These are phyloP conservation scores for Holcopasites calliopsidis DNA, from an alignment of 1,140 invertebrate genomes.

Conservation along the genomic window DNA sequence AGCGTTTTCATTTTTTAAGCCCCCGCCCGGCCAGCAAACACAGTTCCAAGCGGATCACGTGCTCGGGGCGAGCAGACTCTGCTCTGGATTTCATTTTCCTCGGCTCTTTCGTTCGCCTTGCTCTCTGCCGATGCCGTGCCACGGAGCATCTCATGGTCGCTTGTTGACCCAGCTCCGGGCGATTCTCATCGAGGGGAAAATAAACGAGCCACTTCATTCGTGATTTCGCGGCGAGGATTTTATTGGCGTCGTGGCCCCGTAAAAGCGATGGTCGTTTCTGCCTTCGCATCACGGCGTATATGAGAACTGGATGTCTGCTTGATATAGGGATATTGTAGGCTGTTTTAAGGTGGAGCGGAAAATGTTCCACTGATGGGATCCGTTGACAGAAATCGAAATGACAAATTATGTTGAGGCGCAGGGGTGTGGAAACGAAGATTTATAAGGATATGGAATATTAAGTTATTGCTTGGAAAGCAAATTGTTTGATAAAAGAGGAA, in stretches of 20 bases:
- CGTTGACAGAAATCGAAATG: no score
- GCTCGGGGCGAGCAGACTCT: background rate
- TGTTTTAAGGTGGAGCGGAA: no score
- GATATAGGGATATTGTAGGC: no score
- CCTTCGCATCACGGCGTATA: background rate
- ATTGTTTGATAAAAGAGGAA: no score
- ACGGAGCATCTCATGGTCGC: slow-evolving; percentile 33
- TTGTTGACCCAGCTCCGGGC: slow-evolving; percentile 58
- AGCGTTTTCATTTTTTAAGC: slow-evolving; percentile 16
- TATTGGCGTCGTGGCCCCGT: slow-evolving; percentile 40
- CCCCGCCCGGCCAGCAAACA: background rate
- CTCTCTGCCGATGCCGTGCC: slow-evolving; percentile 8
- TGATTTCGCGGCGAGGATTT: slow-evolving; percentile 57
- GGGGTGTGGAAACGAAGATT: no score
- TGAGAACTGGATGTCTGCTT: no score
- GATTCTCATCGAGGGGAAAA: slow-evolving; percentile 61
- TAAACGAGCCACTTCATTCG: slow-evolving; percentile 61
- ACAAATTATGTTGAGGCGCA: no score
- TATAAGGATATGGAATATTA: no score
- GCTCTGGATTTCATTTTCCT: slow-evolving; percentile 51
- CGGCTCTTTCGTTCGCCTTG: slow-evolving; percentile 28
- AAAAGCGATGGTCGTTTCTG: slow-evolving; percentile 27
- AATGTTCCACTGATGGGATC: no score
- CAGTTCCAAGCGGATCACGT: background rate
- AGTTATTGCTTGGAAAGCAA: no score